Conservation (phyloP, 2,888 invertebrate species). For the Xylota segnis region DNA sequence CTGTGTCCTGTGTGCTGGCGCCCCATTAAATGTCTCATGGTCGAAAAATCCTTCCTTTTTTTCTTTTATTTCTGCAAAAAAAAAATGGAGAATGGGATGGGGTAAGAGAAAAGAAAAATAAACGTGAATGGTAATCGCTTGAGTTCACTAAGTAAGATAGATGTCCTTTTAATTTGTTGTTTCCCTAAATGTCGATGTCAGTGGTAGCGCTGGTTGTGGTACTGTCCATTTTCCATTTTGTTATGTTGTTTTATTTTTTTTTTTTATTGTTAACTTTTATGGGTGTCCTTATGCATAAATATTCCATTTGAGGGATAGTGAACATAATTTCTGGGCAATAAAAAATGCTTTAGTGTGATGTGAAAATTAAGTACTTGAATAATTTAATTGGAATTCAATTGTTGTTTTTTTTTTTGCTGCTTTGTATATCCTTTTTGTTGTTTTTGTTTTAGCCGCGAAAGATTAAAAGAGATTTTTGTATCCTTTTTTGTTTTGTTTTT, state of each 20-base stretch:
- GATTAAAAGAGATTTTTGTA: slow-evolving; percentile 11
- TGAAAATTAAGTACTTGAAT: slow-evolving; percentile 59
- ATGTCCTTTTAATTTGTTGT: slow-evolving; percentile 76
- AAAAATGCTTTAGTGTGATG: slow-evolving; percentile 56
- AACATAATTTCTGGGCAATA: slow-evolving; percentile 53
- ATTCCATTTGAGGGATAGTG: slow-evolving; percentile 52
- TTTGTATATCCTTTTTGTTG: background rate
- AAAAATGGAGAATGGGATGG: background rate
- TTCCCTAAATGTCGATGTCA: slow-evolving; percentile 53
- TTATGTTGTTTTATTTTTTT: slow-evolving; percentile 30
- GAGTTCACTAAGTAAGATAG: slow-evolving; percentile 74
- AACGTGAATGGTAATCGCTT: slow-evolving; percentile 70
- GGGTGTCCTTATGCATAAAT: slow-evolving; percentile 63
- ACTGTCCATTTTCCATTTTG: slow-evolving; percentile 44
- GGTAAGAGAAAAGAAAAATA: slow-evolving; percentile 10
- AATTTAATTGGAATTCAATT: slow-evolving; percentile 64
- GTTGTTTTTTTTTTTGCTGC: slow-evolving; percentile 20
- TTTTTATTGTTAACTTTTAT: slow-evolving; percentile 64
- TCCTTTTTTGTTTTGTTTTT: background rate
- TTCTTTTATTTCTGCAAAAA: background rate
- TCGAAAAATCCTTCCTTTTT: slow-evolving; percentile 41
- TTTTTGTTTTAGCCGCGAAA: background rate
- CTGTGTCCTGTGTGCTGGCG: slow-evolving; percentile 59
- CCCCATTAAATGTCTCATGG: slow-evolving; percentile 71
- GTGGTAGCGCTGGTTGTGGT: background rate